Base-by-base conservation (phyloP, 2,113 vertebrate genomes). In the Tautogolabrus adspersus region DNA sequence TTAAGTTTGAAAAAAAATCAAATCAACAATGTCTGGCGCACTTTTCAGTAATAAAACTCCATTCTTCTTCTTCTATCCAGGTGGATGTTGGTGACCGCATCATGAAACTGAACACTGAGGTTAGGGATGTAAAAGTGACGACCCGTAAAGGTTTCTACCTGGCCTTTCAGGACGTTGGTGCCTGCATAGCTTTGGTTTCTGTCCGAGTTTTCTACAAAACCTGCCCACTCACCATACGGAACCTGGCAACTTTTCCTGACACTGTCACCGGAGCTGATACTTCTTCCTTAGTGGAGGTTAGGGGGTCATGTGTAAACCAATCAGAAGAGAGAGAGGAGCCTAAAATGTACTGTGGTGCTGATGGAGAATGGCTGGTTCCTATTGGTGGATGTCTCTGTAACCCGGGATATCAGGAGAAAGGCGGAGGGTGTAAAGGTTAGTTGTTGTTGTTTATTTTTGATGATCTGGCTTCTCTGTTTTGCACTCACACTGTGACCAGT, bases 301-400 rank as follows among this genome's bases (percentile, higher is more conserved):
- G 97, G 0, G 98, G 98, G 68, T 99, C 97, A n/a, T 99, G 98
- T 12, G 98, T 99, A 89, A 97, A 99, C 94, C 97, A 97, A 87
- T 99, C 98, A 0, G 97, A 98, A 77, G 97, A 99, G 87, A 96
- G 96, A 88, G 98, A 99, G 85, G 96, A 97, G 91, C 98, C 98
- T 89, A 98, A 98, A 94, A 99, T 99, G 98, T 99, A 99, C 94
- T 99, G 98, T 1, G 97, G 98, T 59, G 98, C 98, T 74, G 98
- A 99, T 91, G 98, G 98, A 0, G 98, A 99, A 66, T 99, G 98
- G 98, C 93, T 99, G 94, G 98, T 99, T 74, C 98, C 98, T 77
- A 99, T 99, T 92, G 98, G 98, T 83, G 98, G 97, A 92, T 99
- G 98, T 78, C 71, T 97, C 16, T 99, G 98, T 88, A 96, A 96